These are phyloP conservation scores for Natrix natrix DNA, from an alignment of 2,797 vertebrate genomes.

Conservation along the genomic window DNA sequence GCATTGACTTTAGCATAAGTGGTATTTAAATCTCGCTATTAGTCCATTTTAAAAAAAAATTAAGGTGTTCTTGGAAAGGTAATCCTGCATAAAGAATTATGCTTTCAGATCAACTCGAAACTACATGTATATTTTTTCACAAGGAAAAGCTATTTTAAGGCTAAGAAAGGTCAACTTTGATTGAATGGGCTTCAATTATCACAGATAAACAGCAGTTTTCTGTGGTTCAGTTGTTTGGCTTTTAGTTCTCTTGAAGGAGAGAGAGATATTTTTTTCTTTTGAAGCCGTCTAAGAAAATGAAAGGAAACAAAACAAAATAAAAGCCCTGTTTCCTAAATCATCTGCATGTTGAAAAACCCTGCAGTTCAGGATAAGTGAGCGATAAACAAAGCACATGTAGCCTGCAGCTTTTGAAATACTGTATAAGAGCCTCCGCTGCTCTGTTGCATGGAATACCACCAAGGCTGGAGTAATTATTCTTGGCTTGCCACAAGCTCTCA, in stretches of 20 bases:
- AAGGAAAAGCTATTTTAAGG: conserved; percentile 59
- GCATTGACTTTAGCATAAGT: neutral
- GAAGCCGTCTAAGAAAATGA: conserved; percentile 60
- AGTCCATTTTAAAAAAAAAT: neutral
- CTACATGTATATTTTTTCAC: conserved; percentile 36
- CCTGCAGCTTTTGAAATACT: conserved; percentile 51
- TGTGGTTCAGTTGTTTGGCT: conserved; percentile 48
- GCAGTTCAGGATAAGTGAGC: conserved; percentile 59
- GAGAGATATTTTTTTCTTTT: conserved; percentile 64
- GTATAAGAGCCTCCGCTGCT: conserved; percentile 47
- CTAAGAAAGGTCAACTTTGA: conserved; percentile 50
- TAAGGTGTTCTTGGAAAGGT: conserved; percentile 2
- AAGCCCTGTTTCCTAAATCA: conserved; percentile 58
- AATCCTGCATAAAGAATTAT: neutral
- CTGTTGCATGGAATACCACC: conserved; percentile 44
- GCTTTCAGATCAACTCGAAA: conserved; percentile 9
- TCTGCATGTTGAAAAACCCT: conserved; percentile 50
- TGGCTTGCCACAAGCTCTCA: conserved; percentile 28
- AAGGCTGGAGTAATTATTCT: conserved; percentile 28
- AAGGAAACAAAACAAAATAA: conserved; percentile 18
- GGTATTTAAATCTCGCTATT: neutral
- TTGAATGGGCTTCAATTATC: conserved; percentile 66
- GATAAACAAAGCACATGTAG: conserved; percentile 63
- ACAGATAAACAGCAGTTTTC: conserved; percentile 46
- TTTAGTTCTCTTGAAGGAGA: conserved; percentile 52